Evolutionary conservation across 2,888 invertebrate species (phyloP).

Genomic region (Nomada ferruginata): DNA sequence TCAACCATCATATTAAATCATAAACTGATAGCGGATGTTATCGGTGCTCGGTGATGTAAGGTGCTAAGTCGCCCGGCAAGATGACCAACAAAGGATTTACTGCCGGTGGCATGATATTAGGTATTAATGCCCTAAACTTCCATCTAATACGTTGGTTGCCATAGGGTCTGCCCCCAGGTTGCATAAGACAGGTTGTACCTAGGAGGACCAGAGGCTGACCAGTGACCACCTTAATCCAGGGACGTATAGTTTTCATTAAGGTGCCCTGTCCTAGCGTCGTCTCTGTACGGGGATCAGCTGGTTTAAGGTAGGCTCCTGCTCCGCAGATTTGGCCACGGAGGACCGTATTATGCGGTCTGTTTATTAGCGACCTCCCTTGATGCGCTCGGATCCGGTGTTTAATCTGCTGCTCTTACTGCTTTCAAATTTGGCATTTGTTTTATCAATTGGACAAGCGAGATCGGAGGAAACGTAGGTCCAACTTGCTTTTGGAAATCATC

Average conservation of each 20-base stretch:
- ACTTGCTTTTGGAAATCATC: too few relatives aligned
- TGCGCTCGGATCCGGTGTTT: constrained; percentile 31
- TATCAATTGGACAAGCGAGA: background rate
- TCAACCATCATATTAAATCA: constrained; percentile 30
- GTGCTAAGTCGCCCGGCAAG: constrained; percentile 79
- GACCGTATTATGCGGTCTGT: constrained; percentile 73
- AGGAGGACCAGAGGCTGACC: constrained; percentile 75
- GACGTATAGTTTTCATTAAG: constrained; percentile 84
- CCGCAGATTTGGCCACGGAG: constrained; percentile 71
- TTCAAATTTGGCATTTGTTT: constrained; percentile 6
- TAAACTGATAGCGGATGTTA: constrained; percentile 58
- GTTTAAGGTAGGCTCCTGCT: constrained; percentile 78
- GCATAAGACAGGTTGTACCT: constrained; percentile 77
- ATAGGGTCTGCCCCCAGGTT: constrained; percentile 72
- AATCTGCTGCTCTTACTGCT: constrained; percentile 5
- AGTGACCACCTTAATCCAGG: constrained; percentile 82
- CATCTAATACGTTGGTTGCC: constrained; percentile 77
- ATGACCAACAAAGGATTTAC: constrained; percentile 83
- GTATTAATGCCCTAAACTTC: constrained; percentile 83
- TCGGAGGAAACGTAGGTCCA: too few relatives aligned
- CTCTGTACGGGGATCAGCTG: constrained; percentile 82
- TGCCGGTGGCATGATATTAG: constrained; percentile 81
- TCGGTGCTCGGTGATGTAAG: constrained; percentile 65
- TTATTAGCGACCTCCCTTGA: constrained; percentile 71
- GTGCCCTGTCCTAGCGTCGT: constrained; percentile 76